phyloP scores from a whole-genome alignment of 2,797 vertebrate genomes.

The Phyllotis vaccarum region DNA sequence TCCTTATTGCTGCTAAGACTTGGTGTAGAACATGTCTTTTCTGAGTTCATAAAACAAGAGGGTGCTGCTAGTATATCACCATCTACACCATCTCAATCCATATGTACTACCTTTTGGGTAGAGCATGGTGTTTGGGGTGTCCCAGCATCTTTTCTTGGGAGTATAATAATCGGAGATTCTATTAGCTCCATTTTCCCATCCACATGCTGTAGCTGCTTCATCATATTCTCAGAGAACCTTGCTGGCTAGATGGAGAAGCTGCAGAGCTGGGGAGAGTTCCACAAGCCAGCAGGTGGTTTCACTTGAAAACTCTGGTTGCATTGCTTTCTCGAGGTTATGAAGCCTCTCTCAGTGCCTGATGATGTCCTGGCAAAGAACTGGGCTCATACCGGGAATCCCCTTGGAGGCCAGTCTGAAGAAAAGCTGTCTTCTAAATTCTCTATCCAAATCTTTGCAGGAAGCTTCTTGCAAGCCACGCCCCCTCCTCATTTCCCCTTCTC shows the following conservation, averaged over 20 bases:
- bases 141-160: constrained; percentile 83
- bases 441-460: background rate
- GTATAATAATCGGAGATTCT: background rate
- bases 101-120: constrained; percentile 90
- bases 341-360: background rate
- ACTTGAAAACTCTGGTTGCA: background rate
- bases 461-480: background rate
- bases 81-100: constrained; percentile 97
- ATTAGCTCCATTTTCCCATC: background rate
- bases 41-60: constrained; percentile 98
- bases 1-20: constrained; percentile 98
- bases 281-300: background rate
- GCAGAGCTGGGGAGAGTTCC: background rate
- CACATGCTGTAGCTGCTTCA: background rate
- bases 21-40: constrained; percentile 97
- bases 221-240: background rate
- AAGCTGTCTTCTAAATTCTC: background rate
- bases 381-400: background rate
- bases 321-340: background rate
- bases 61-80: constrained; percentile 95
- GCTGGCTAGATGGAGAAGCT: background rate
- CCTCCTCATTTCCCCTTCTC: background rate
- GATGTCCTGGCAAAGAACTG: background rate
- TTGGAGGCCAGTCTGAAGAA: background rate
- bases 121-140: background rate